These are phyloP conservation scores for Leptinotarsa lineolata DNA, from an alignment of 1,140 invertebrate genomes.

Conservation along the genomic window DNA sequence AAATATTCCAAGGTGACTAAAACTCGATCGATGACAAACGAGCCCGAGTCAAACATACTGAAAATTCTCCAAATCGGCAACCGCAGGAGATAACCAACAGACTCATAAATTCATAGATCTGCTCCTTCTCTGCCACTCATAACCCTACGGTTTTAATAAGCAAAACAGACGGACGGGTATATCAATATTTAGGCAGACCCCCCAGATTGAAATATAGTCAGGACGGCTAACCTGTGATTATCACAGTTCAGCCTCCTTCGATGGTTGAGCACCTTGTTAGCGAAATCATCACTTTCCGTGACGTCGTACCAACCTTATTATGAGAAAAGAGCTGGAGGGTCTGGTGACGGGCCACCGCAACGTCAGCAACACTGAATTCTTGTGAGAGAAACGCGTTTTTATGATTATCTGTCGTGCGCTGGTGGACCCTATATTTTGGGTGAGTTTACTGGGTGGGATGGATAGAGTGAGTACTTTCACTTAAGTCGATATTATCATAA, in stretches of 20 bases:
- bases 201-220: constrained; percentile 46
- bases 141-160: constrained; percentile 1
- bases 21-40: background rate
- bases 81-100: background rate
- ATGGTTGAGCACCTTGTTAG: constrained; percentile 46
- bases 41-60: background rate
- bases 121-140: background rate
- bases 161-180: constrained; percentile 17
- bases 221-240: constrained; percentile 43
- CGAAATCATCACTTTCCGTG: constrained; percentile 48
- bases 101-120: background rate
- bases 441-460: no score
- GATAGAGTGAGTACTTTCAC: no score
- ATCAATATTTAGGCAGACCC: constrained; percentile 39
- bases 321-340: background rate
- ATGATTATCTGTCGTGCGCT: background rate
- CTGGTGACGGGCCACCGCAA: constrained; percentile 3
- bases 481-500: no score
- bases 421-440: background rate
- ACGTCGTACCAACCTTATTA: constrained; percentile 30
- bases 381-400: constrained; percentile 13
- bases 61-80: background rate
- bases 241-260: constrained; percentile 40
- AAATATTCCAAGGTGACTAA: background rate
- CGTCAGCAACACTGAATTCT: constrained; percentile 12